A percentile compares a stretch with the other conserved stretches of the same genome.
These are phyloP conservation scores for Cybosia mesomella DNA, from an alignment of 2,888 invertebrate species.

Conservation along the genomic window DNA sequence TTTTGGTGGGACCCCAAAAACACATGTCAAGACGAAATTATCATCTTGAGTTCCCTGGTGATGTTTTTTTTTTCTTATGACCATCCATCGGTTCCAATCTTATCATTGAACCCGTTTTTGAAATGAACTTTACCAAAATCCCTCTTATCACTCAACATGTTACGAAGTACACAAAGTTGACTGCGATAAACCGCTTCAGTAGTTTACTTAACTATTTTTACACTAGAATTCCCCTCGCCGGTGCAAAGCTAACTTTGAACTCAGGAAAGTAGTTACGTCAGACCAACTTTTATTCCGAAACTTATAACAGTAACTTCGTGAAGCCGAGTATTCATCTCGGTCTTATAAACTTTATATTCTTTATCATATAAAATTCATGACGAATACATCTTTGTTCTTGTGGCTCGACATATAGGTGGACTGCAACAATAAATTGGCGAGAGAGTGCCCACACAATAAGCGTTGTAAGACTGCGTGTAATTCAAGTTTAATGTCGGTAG, in stretches of 20 bases:
- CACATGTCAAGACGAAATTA: no score
- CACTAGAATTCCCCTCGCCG: constrained; percentile 18
- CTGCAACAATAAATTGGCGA: no score
- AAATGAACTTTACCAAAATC: background rate
- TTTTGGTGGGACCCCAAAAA: no score
- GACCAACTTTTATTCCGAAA: constrained; percentile 50
- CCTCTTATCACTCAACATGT: background rate
- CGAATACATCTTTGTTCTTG: background rate
- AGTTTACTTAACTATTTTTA: constrained; percentile 41
- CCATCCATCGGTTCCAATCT: no score
- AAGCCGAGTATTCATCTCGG: constrained; percentile 28
- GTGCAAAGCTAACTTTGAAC: constrained; percentile 33
- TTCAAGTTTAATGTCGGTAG: no score
- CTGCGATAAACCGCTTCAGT: constrained; percentile 35
- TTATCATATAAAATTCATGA: background rate
- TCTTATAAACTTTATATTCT: constrained; percentile 32
- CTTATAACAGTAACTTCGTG: constrained; percentile 30
- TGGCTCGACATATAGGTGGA: background rate
- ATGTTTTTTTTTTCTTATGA: no score
- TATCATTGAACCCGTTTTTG: background rate
- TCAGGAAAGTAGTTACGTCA: constrained; percentile 37
- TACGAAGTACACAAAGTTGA: background rate
- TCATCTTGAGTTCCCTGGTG: no score
- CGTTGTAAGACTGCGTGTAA: background rate
- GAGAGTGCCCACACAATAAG: no score